A percentile compares a stretch with the other conserved stretches of the same genome.
phyloP scores from a whole-genome alignment of 2,888 invertebrate species.

The Steinernema carpocapsae region DNA sequence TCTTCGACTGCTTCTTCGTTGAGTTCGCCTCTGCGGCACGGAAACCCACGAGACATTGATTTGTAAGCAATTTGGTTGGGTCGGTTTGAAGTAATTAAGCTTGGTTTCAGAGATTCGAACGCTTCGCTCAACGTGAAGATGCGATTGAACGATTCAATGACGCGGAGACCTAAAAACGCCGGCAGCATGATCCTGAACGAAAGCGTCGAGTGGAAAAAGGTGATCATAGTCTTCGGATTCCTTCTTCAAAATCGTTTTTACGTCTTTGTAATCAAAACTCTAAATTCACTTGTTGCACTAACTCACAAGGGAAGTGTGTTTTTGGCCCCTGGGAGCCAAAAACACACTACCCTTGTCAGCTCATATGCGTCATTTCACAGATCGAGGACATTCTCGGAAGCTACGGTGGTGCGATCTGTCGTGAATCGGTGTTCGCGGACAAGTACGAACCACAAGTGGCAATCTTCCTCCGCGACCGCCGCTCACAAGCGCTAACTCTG shows the following conservation, averaged over 20 bases:
- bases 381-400: slow-evolving; percentile 59
- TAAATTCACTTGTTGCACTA: not conserved
- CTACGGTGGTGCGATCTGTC: slow-evolving; percentile 57
- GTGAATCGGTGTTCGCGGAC: slow-evolving; percentile 59
- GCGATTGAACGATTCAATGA: slow-evolving; percentile 13
- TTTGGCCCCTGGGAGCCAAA: no score
- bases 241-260: no score
- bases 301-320: no score
- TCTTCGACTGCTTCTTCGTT: slow-evolving; percentile 47
- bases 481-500: slow-evolving; percentile 54
- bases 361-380: slow-evolving; percentile 47
- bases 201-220: slow-evolving; percentile 43
- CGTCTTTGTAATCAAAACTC: not conserved
- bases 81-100: not conserved
- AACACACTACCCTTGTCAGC: no score
- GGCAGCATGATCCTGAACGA: slow-evolving; percentile 39
- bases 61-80: not conserved
- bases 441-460: slow-evolving; percentile 56
- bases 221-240: not conserved
- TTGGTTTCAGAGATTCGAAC: slow-evolving; percentile 20
- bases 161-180: not conserved
- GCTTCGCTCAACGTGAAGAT: slow-evolving; percentile 16
- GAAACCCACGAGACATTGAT: slow-evolving; percentile 30
- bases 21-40: slow-evolving; percentile 28
- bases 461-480: slow-evolving; percentile 53